A percentile compares a stretch with the other conserved stretches of the same genome.
These are phyloP conservation scores for Porites lobata DNA, from an alignment of 92 coral and sea anemone species.

Conservation along the genomic window DNA sequence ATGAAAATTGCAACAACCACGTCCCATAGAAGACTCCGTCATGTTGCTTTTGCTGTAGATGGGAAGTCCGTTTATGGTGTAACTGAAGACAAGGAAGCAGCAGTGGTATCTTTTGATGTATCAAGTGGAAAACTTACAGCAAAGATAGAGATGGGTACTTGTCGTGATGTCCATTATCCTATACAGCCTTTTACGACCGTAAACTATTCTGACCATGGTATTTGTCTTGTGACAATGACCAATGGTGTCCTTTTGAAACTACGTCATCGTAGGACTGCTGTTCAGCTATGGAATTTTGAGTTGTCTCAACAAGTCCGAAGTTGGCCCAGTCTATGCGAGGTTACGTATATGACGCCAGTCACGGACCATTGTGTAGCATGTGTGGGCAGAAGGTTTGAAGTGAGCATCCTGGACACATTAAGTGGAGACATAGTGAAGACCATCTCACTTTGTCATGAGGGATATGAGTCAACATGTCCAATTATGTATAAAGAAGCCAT, in stretches of 20 bases:
- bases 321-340: background rate
- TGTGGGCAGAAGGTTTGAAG: background rate
- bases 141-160: background rate
- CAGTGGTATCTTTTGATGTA: background rate
- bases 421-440: background rate
- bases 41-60: background rate
- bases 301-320: constrained; percentile 26
- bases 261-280: background rate
- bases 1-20: background rate
- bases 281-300: constrained; percentile 51
- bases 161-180: background rate
- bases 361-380: constrained; percentile 34
- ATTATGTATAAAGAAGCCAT: background rate
- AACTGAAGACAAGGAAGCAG: too few species aligned
- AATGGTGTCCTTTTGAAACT: constrained; percentile 3
- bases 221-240: background rate
- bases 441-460: background rate
- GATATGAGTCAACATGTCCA: background rate
- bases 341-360: background rate
- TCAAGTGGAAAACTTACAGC: background rate
- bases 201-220: too few species aligned
- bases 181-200: background rate
- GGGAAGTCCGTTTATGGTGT: background rate
- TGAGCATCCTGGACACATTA: constrained; percentile 12
- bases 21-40: too few species aligned